phyloP scores from a whole-genome alignment of 1,140 invertebrate species.

The Goniozus legneri region DNA sequence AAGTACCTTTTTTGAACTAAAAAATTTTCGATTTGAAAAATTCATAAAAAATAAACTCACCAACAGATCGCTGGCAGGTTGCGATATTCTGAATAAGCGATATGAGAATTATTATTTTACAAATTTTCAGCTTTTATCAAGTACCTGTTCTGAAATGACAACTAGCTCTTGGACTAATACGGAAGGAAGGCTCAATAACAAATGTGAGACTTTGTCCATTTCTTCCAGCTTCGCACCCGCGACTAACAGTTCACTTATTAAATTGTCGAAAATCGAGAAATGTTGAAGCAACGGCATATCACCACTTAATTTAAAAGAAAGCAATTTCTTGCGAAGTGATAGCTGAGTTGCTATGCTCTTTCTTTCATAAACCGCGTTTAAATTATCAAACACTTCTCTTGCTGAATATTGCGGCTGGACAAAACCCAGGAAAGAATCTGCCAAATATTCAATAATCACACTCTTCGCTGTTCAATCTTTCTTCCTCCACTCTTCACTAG shows the following conservation, averaged over 20 bases:
- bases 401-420: constrained; percentile 29
- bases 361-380: constrained; percentile 43
- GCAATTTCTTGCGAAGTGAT: constrained; percentile 39
- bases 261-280: constrained; percentile 41
- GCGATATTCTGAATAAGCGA: too few species aligned
- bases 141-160: too few species aligned
- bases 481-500: constrained; percentile 32
- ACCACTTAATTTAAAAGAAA: constrained; percentile 39
- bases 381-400: constrained; percentile 34
- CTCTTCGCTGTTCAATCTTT: constrained; percentile 33
- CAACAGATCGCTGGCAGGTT: too few species aligned
- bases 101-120: too few species aligned
- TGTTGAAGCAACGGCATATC: constrained; percentile 37
- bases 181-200: constrained; percentile 39
- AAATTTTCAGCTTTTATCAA: too few species aligned
- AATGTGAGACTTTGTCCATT: constrained; percentile 36
- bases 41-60: too few species aligned
- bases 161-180: too few species aligned
- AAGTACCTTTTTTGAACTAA: too few species aligned
- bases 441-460: constrained; percentile 37
- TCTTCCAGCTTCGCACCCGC: constrained; percentile 42
- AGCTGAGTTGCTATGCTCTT: constrained; percentile 44
- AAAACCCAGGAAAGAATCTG: constrained; percentile 38
- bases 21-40: too few species aligned
- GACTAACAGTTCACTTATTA: constrained; percentile 35